These are phyloP conservation scores for Lepidothrix coronata DNA, from an alignment of 2,113 vertebrate genomes.

Conservation along the genomic window DNA sequence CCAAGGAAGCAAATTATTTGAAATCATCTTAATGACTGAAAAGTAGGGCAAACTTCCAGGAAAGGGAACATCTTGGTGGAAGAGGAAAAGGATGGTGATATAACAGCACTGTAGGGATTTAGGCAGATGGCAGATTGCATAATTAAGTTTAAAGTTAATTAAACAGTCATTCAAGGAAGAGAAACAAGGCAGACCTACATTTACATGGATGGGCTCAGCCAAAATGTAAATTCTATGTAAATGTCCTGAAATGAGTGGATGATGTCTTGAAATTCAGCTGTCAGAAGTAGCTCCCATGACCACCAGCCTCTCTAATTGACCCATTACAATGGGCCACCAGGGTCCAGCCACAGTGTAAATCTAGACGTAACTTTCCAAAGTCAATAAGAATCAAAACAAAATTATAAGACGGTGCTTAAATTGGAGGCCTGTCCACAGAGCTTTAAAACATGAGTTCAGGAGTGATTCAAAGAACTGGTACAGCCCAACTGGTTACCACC, in stretches of 20 bases:
- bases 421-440: background rate
- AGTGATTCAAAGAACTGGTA: background rate
- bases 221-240: slow-evolving; percentile 39
- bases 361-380: background rate
- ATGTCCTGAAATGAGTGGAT: background rate
- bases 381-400: background rate
- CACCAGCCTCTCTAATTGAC: background rate
- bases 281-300: background rate
- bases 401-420: background rate
- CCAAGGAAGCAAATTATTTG: background rate
- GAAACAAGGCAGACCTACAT: slow-evolving; percentile 34
- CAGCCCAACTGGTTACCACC: background rate
- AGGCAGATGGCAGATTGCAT: slow-evolving; percentile 31
- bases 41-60: background rate
- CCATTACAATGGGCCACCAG: background rate
- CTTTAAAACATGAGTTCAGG: background rate
- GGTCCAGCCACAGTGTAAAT: background rate
- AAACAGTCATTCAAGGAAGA: slow-evolving; percentile 42
- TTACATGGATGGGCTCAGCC: background rate
- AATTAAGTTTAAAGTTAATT: slow-evolving; percentile 62
- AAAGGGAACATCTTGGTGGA: background rate
- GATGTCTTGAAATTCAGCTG: slow-evolving; percentile 12
- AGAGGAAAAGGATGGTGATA: background rate
- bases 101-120: slow-evolving; percentile 7
- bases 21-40: background rate